These are phyloP conservation scores for Drosophila quinaria DNA, from an alignment of 2,888 invertebrate species.

Conservation along the genomic window DNA sequence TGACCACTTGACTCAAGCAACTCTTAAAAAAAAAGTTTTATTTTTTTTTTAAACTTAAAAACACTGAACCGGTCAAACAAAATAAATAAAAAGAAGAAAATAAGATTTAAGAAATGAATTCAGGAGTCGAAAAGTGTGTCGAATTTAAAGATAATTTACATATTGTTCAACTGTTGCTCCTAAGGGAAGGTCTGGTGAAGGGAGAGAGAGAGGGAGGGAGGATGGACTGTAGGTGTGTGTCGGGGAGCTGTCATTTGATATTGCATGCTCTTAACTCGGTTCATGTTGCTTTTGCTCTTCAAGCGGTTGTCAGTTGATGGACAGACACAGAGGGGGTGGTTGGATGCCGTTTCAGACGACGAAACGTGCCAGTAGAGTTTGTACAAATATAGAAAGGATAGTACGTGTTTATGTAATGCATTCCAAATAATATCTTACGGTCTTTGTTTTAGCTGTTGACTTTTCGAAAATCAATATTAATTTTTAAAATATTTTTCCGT, in stretches of 20 bases:
- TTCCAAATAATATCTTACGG: too few relatives aligned
- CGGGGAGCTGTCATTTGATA: conserved; percentile 46
- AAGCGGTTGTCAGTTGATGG: conserved; percentile 27
- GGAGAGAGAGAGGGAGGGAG: not conserved
- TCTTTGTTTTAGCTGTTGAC: too few relatives aligned
- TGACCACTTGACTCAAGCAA: conserved; percentile 31
- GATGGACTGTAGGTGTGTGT: conserved; percentile 1
- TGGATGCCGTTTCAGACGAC: not conserved
- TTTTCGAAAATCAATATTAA: too few relatives aligned
- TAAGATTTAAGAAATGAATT: conserved; percentile 13
- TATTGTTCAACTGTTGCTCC: conserved; percentile 22
- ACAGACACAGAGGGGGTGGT: not conserved
- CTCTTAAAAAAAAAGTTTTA: not conserved
- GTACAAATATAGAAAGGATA: too few relatives aligned
- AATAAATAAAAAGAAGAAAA: conserved; percentile 26
- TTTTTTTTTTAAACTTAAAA: conserved; percentile 30
- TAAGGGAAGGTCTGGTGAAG: too few relatives aligned
- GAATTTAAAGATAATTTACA: conserved; percentile 25
- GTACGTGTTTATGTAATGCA: too few relatives aligned
- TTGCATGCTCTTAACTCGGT: conserved; percentile 37
- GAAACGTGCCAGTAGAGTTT: conserved; percentile 1
- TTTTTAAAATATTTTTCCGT: too few relatives aligned
- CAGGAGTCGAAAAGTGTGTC: conserved; percentile 34
- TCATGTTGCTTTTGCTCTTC: conserved; percentile 29
- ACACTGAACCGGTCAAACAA: conserved; percentile 47